Evolutionary conservation across 1,140 invertebrate species (phyloP), one percentile per base, ranked within the genome.

Genomic region (Cotesia typhae): DNA sequence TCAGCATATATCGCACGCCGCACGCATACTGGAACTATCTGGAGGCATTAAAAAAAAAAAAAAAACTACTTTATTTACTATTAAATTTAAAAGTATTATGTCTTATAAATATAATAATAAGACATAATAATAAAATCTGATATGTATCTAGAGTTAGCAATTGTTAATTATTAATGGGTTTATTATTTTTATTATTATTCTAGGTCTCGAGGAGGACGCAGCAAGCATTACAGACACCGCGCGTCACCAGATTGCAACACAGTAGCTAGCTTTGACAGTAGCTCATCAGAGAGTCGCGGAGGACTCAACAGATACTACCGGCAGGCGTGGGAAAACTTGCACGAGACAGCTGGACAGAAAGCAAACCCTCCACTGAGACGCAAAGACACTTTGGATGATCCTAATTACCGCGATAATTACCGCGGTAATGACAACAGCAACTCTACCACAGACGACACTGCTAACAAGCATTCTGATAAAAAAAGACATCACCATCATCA

Each of bases 291-390:
- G 77, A 94, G 94, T 12, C 89, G 94, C 55, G 92, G 89, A 47
- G 90, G 94, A 47, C 87, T 96, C 66, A 96, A 95, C 83, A 91
- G 94, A 77, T 93, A 92, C 79, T 97, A 97, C 85, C 90, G 94
- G 14, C 92, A 95, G 83, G 95, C 95, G 4, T 97, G 95, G 95
- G 94, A 96, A 80, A 96, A 96, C 82, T 88, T 97, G 4, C 94
- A 96, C 81, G 93, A 95, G 84, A 92, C 93, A 12, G 89, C 93
- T 9, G 90, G 91, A 35, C 89, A 89, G 59, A 91, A 90, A 79
- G 85, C 89, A 20, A 87, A 86, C 64, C 89, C 90, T 53, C 88
- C 89, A 1, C 84, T 91, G 9, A 85, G 89, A 51, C 89, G 92
- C 60, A 92, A 93, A 82, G 93, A 93, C 76, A 93, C 92, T 28